Base-by-base conservation (phyloP, 2,797 vertebrate species). In the Pangasius sanitwongsei region DNA sequence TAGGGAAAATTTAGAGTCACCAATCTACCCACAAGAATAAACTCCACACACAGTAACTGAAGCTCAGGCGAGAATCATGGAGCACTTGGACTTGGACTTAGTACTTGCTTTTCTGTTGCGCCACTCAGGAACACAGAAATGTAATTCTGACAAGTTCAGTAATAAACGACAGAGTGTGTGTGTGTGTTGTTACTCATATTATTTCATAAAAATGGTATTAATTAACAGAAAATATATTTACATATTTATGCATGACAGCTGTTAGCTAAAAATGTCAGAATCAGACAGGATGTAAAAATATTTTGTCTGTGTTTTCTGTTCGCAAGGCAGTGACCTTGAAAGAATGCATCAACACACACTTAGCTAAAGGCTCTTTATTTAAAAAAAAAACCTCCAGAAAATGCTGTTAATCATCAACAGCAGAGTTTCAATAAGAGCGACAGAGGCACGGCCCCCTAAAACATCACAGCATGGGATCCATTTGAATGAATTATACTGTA, bases 321-420 rank as follows among this genome's bases (percentile, higher is more conserved):
- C 16, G 0, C 31, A 57, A 31, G 16, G 8, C 57, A 15, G 12
- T 15, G 20, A 44, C 37, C 2, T 44, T 41, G 4, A 83, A 83
- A 83, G 12, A 83, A 44, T 0, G 15, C 23, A 44, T 4, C 20
- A 65, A 82, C 59, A 63, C 57, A 61, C 57, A 44, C 7, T 34
- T 63, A 6, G 41, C 15, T 84, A 84, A 48, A 67, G 41, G 28
- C n/a, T 69, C n/a, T 84, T 84, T 67, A 84, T 67, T 84, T 50
- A 41, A 63, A 48, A 55, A 80, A 50, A 57, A 80, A 44, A 63
- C 3, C 0, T 84, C 63, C 83, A 84, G 61, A 69, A 82, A 84
- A 84, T 12, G 61, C 16, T 11, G 61, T 48, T 44, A 83, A 65
- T 83, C 59, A 48, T 61, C 57, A 50, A 65, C 59, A 50, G 9